Conservation (phyloP, 1,140 invertebrate genomes). For the Brachystomella parvula region DNA sequence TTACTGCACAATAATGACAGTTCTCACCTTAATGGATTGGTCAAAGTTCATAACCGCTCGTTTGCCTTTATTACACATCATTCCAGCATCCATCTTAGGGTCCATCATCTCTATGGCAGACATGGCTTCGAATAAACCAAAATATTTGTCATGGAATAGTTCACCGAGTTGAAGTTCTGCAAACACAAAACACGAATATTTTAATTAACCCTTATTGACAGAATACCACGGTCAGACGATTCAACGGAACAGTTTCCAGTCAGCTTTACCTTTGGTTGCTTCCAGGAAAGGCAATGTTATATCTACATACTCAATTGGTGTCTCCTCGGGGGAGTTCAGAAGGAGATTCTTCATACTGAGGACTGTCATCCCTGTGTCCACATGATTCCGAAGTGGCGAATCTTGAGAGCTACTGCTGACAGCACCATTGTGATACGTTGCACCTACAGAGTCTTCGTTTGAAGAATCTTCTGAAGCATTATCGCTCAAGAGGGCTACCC, state of each 20-base stretch:
- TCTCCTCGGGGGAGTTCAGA: background rate
- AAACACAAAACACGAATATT: conserved; percentile 15
- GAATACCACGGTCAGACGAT: conserved; percentile 14
- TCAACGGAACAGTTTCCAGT: background rate
- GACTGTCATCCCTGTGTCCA: background rate
- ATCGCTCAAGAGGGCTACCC: too few species aligned
- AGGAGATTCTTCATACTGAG: background rate
- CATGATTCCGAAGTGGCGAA: background rate
- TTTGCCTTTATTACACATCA: conserved; percentile 83
- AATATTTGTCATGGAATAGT: conserved; percentile 77
- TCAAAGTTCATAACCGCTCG: conserved; percentile 80
- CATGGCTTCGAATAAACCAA: conserved; percentile 97
- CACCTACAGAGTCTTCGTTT: background rate
- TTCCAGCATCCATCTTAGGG: conserved; percentile 98
- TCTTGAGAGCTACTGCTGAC: background rate
- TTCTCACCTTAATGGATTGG: conserved; percentile 65
- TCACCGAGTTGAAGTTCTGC: conserved; percentile 76
- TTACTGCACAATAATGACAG: background rate
- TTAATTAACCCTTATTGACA: background rate
- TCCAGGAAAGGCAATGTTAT: conserved; percentile 67
- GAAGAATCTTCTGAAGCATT: background rate
- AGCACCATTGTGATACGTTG: background rate
- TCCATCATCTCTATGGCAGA: conserved; percentile 99
- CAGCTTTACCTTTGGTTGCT: conserved; percentile 58
- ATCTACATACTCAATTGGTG: conserved; percentile 49